Evolutionary conservation across 2,113 vertebrate genomes (phyloP).

Genomic region (Melanocharis versteri): DNA sequence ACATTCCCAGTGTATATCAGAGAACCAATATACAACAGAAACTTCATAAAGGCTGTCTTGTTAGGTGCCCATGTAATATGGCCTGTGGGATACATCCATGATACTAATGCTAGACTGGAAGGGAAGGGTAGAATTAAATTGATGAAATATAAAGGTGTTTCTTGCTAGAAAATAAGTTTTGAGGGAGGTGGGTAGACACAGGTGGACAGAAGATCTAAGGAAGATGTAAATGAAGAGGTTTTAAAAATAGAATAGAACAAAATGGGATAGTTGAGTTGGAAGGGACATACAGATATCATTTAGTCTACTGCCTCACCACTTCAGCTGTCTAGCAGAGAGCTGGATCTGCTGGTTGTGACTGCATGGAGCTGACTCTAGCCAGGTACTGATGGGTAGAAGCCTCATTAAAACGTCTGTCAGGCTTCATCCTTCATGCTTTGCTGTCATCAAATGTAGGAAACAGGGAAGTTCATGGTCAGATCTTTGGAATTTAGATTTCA

Average conservation of each 20-base stretch:
- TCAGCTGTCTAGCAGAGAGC: background rate
- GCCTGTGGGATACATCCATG: background rate
- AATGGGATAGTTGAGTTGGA: background rate
- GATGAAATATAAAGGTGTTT: background rate
- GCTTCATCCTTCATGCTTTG: background rate
- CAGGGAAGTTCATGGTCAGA: background rate
- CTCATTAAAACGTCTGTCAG: background rate
- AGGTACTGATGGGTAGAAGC: background rate
- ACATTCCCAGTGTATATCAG: background rate
- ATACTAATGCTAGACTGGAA: background rate
- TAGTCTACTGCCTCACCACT: background rate
- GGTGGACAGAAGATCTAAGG: background rate
- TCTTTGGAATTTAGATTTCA: background rate
- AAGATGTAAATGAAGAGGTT: background rate
- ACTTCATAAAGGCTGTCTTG: background rate
- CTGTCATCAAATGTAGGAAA: background rate
- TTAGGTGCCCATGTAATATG: background rate
- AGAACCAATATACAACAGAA: background rate
- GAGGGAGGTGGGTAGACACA: background rate
- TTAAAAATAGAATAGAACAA: background rate
- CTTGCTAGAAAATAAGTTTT: background rate
- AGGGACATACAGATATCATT: background rate
- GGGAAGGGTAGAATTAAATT: background rate
- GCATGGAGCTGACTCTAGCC: background rate
- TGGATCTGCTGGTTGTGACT: background rate